Evolutionary conservation across 2,113 vertebrate genomes (phyloP).

Genomic region (Callionymus lyra): DNA sequence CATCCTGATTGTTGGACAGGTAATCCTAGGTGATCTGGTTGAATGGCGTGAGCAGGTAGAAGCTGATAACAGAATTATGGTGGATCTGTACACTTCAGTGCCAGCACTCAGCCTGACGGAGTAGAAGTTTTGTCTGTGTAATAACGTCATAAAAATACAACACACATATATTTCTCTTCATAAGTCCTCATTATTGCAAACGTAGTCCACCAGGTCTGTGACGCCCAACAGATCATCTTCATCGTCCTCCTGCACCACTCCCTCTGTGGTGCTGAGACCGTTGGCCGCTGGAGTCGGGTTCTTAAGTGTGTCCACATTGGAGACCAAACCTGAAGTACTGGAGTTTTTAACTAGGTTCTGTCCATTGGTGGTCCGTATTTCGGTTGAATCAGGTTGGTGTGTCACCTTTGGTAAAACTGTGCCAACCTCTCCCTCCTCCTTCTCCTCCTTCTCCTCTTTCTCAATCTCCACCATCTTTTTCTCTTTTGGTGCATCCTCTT

Average conservation of each 20-base stretch:
- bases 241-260: slow-evolving; percentile 79
- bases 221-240: slow-evolving; percentile 97
- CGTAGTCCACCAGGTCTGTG: slow-evolving; percentile 98
- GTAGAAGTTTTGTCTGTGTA: slow-evolving; percentile 10
- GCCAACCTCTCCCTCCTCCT: slow-evolving; percentile 29
- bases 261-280: slow-evolving; percentile 73
- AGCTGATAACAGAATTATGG: no score
- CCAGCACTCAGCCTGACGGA: no score
- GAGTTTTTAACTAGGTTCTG: no score
- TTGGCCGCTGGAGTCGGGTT: slow-evolving; percentile 55
- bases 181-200: slow-evolving; percentile 99
- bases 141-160: slow-evolving; percentile 67
- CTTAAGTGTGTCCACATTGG: slow-evolving; percentile 85
- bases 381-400: slow-evolving; percentile 75
- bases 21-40: no score
- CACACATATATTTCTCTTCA: slow-evolving; percentile 65
- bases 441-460: slow-evolving; percentile 61
- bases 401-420: slow-evolving; percentile 76
- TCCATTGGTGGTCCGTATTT: slow-evolving; percentile 11
- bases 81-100: no score
- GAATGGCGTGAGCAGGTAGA: neutral
- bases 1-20: no score
- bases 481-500: slow-evolving; percentile 61
- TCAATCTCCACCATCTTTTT: slow-evolving; percentile 54
- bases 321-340: slow-evolving; percentile 19